Evolutionary conservation across 2,797 vertebrate species (phyloP), one percentile per base, ranked within the genome.

Genomic region (Gadopsis marmoratus): DNA sequence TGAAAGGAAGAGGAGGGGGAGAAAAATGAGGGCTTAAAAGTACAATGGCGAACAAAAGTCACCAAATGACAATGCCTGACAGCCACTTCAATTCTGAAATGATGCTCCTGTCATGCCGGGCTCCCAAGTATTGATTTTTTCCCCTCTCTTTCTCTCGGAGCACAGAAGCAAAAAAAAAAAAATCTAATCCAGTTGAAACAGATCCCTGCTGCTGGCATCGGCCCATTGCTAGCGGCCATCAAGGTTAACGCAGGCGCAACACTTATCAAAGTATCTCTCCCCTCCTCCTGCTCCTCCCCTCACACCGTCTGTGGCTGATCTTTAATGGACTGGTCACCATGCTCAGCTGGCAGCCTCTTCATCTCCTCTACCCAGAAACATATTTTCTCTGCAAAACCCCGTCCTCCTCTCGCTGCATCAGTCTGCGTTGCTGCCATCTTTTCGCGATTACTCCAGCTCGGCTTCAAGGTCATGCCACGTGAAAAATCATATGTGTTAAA

Each of bases 11-110:
- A 85, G 86, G 88, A 87, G 79, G 79, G 79, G 88, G 89, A 96
- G 96, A 97, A 97, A 97, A 97, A 97, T 97, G 96, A 97, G 96
- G 96, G 93, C 95, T 96, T 97, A 97, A 97, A 97, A 97, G 95
- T 96, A 97, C 96, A 96, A 96, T 94, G 95, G 96, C 92, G 94
- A 97, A 97, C 94, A 96, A 97, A 99, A 98, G 97, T 97, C 97
- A 97, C 94, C 93, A 95, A 97, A 97, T 97, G 97, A 97, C 97
- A 97, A 96, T 82, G 87, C 91, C 93, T 98, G 97, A 98, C 97
- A 98, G 96, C 91, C 94, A 95, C 96, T 96, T 98, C 97, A 96
- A 97, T 97, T 97, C 96, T 97, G 95, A 96, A 99, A 96, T 95
- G 95, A 99, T 98, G 96, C 95, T 86, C 89, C 94, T 94, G 95